Base-by-base conservation (phyloP, 2,113 vertebrate species). In the Mungos mungo region DNA sequence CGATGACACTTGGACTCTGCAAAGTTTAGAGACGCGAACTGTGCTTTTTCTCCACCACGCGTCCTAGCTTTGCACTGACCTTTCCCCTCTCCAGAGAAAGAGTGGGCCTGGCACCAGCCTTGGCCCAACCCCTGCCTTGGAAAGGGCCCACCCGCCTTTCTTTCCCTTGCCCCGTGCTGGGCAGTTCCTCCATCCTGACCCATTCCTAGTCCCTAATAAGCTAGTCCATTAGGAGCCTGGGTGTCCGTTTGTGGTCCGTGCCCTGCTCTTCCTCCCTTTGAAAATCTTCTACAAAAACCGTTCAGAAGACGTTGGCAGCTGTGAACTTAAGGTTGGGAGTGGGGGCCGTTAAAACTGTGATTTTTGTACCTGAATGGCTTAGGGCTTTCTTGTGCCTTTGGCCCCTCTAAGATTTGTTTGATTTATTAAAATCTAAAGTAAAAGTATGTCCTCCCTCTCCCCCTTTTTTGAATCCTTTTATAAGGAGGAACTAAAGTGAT, bases 401-500 rank as follows among this genome's bases (percentile, higher is more conserved):
- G 7, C 25, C 52, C 83, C 38, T 82, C 71, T 66, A 68, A 79
- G 2, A 41, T 77, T 21, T 54, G 38, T 38, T 47, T 95, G 63
- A 52, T 60, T 84, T 63, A 35, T 50, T 80, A 65, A 89, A 91
- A 21, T 25, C 18, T 29, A 21, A 91, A 92, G 13, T 74, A 57
- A 80, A 95, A 57, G 4, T 38, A 3, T 57, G 66, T 89, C 7
- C 41, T 50, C 9, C 5, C 18, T 45, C 29, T 19, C 47, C 25
- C 23, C 2, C 8, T 12, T 33, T 33, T 95, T 65, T 77, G 71
- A 63, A 69, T 16, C 60, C 52, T 45, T 50, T 82, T 74, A 25
- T 89, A 84, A 80, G 87, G 60, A 91, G 77, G 68, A 93, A 94
- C 38, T 71, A 21, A 93, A 35, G 27, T 19, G 31, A 76, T 60